phyloP scores from a whole-genome alignment of 1,140 invertebrate species.

The Calycopis cecrops region DNA sequence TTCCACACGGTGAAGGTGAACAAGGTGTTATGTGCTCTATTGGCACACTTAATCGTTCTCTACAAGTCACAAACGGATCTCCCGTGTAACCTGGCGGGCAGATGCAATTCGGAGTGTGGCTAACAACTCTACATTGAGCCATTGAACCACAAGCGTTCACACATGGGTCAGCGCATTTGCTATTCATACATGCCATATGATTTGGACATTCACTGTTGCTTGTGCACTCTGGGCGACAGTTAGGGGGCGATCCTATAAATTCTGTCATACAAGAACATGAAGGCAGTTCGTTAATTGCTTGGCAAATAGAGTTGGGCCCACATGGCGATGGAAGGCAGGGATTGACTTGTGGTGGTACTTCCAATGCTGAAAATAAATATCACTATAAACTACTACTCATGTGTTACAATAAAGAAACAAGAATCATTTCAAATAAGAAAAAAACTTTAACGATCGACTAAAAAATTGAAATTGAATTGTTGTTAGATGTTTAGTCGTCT shows the following conservation, averaged over 20 bases:
- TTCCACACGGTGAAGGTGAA: constrained; percentile 80
- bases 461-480: too few species aligned
- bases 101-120: constrained; percentile 79
- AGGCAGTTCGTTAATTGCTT: constrained; percentile 76
- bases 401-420: too few species aligned
- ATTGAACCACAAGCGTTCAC: constrained; percentile 78
- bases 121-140: constrained; percentile 80
- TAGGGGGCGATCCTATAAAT: constrained; percentile 79
- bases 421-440: too few species aligned
- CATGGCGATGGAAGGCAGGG: constrained; percentile 86
- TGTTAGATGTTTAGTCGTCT: too few species aligned
- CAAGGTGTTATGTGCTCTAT: constrained; percentile 72
- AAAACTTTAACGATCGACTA: too few species aligned
- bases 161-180: constrained; percentile 83
- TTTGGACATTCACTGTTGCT: constrained; percentile 79
- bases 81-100: constrained; percentile 76
- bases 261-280: constrained; percentile 81
- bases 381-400: too few species aligned
- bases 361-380: constrained; percentile 66
- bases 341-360: constrained; percentile 72
- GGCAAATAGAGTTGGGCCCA: constrained; percentile 82
- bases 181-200: constrained; percentile 79
- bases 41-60: constrained; percentile 40
- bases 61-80: constrained; percentile 77
- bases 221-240: constrained; percentile 80